These are phyloP conservation scores for Girardinus metallicus DNA, from an alignment of 2,797 vertebrate species.

Conservation along the genomic window DNA sequence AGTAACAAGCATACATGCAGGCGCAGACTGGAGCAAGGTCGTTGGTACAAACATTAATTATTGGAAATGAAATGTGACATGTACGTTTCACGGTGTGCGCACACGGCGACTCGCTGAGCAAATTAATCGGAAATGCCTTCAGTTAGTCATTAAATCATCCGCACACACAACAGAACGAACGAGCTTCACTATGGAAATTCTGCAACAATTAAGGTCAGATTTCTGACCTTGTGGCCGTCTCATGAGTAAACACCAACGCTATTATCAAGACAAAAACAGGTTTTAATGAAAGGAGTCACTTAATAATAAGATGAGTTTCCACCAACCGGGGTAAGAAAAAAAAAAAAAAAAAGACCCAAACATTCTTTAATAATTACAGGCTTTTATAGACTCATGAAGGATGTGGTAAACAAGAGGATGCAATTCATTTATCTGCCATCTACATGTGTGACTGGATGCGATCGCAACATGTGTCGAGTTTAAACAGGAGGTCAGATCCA, in stretches of 20 bases:
- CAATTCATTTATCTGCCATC: slow-evolving; percentile 22
- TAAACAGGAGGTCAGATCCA: neutral
- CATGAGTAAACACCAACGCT: neutral
- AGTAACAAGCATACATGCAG: slow-evolving; percentile 5
- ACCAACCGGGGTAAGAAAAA: neutral
- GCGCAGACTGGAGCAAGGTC: slow-evolving; percentile 6
- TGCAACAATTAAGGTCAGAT: neutral
- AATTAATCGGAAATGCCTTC: slow-evolving; percentile 37
- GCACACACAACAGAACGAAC: neutral
- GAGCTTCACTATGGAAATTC: neutral
- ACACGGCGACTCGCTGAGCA: neutral
- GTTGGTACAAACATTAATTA: slow-evolving; percentile 16
- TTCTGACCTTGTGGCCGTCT: neutral
- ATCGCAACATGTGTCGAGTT: slow-evolving; percentile 21
- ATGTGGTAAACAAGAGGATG: slow-evolving; percentile 30
- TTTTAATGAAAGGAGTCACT: slow-evolving; percentile 19
- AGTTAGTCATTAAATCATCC: slow-evolving; percentile 24
- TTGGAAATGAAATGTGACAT: slow-evolving; percentile 5
- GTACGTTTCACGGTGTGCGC: neutral
- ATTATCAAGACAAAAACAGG: neutral
- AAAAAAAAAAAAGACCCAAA: neutral
- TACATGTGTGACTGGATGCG: slow-evolving; percentile 10
- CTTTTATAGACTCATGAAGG: slow-evolving; percentile 10
- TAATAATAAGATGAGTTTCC: neutral
- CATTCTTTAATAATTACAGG: slow-evolving; percentile 25